Percentiles rank a stretch among this genome's conserved stretches.
These are phyloP conservation scores for Leucoraja ocellata DNA, from an alignment of 2,797 vertebrate genomes.

Conservation along the genomic window DNA sequence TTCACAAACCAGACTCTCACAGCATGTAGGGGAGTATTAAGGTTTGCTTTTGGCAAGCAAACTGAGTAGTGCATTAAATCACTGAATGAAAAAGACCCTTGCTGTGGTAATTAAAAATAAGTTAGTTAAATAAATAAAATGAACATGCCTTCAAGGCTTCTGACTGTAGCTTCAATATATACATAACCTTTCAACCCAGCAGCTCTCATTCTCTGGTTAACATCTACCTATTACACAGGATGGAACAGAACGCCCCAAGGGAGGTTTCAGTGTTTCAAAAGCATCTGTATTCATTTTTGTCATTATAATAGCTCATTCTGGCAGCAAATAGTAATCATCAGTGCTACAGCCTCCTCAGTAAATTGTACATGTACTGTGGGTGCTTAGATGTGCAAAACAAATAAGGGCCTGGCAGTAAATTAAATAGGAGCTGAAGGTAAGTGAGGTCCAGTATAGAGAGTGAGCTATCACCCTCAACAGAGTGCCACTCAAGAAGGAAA, in stretches of 20 bases:
- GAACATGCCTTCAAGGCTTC: neutral
- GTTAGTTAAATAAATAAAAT: constrained; percentile 27
- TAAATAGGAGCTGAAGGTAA: neutral
- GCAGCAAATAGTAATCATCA: neutral
- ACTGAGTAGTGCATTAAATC: neutral
- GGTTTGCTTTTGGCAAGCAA: neutral
- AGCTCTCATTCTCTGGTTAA: constrained; percentile 12
- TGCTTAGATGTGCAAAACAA: constrained; percentile 6
- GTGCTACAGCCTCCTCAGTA: neutral
- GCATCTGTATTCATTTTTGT: constrained; percentile 35
- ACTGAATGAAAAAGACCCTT: constrained; percentile 11
- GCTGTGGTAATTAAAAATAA: constrained; percentile 18
- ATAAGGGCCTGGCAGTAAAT: neutral
- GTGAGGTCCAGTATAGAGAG: neutral
- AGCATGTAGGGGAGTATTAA: neutral
- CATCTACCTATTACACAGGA: constrained; percentile 24
- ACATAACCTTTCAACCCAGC: constrained; percentile 32
- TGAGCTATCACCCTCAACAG: neutral
- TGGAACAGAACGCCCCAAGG: constrained; percentile 4
- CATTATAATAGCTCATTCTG: constrained; percentile 5
- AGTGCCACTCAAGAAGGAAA: neutral
- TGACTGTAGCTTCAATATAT: constrained; percentile 3
- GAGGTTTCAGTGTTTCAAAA: neutral
- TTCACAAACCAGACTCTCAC: neutral
- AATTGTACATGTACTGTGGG: neutral